Evolutionary conservation across 2,113 vertebrate genomes (phyloP).

Genomic region (Polypterus bichir): DNA sequence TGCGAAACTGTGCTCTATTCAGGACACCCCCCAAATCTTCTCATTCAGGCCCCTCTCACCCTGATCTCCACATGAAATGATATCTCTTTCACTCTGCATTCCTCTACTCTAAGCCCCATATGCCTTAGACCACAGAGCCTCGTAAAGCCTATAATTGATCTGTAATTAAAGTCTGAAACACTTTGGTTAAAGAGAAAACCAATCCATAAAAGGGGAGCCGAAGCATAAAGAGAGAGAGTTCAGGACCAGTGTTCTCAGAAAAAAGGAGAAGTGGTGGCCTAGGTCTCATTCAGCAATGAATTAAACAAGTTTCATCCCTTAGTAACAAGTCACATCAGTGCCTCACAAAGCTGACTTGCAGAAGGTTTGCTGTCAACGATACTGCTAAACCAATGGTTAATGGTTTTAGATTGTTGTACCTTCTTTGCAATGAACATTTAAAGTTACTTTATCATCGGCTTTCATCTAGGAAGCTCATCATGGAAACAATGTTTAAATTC

Average conservation of each 20-base stretch:
- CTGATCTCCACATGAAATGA: conserved; percentile 79
- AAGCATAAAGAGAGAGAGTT: conserved; percentile 2
- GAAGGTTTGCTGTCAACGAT: too few species aligned
- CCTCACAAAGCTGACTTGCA: too few species aligned
- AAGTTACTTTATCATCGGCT: too few species aligned
- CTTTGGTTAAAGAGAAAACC: conserved; percentile 39
- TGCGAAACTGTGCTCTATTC: conserved; percentile 37
- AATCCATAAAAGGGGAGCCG: conserved; percentile 16
- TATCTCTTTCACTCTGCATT: conserved; percentile 59
- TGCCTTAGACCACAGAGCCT: conserved; percentile 47
- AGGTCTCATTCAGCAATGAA: too few species aligned
- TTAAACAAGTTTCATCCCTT: too few species aligned
- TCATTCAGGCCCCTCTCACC: conserved; percentile 58
- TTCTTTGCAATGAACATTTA: too few species aligned
- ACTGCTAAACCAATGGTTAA: too few species aligned
- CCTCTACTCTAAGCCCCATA: conserved; percentile 56
- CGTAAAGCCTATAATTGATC: conserved; percentile 73
- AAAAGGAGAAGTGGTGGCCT: conserved; percentile 20
- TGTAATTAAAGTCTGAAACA: conserved; percentile 68
- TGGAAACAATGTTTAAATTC: too few species aligned
- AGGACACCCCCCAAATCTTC: conserved; percentile 40
- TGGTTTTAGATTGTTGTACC: too few species aligned
- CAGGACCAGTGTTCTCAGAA: neutral
- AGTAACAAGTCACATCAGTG: too few species aligned
- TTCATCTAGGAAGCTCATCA: too few species aligned